These are phyloP conservation scores for Phoxinus phoxinus DNA, from an alignment of 2,113 vertebrate genomes.

Conservation along the genomic window DNA sequence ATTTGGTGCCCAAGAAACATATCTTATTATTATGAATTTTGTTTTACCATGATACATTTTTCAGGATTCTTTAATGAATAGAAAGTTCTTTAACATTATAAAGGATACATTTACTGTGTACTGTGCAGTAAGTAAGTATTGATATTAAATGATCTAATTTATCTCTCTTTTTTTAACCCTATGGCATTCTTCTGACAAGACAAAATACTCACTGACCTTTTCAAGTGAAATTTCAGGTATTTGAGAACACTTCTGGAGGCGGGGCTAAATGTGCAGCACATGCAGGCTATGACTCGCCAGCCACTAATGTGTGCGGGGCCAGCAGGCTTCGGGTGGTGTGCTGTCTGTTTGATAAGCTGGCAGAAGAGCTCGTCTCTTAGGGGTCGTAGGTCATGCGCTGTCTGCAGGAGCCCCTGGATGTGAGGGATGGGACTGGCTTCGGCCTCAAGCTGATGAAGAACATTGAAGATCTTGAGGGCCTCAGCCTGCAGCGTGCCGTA, in stretches of 20 bases:
- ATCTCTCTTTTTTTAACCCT: background rate
- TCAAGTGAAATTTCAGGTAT: slow-evolving; percentile 96
- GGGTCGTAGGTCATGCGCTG: slow-evolving; percentile 87
- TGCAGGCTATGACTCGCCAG: slow-evolving; percentile 91
- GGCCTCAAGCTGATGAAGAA: slow-evolving; percentile 92
- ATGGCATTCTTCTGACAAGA: background rate
- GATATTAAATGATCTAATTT: background rate
- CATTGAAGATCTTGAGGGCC: slow-evolving; percentile 92
- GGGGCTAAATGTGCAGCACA: slow-evolving; percentile 87
- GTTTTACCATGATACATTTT: background rate
- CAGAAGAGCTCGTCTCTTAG: slow-evolving; percentile 95
- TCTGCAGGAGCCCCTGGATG: slow-evolving; percentile 91
- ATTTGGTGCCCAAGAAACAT: background rate
- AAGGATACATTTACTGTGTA: background rate
- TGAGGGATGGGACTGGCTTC: slow-evolving; percentile 86
- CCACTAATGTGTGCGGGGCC: slow-evolving; percentile 82
- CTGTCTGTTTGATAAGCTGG: slow-evolving; percentile 96
- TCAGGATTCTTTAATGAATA: background rate
- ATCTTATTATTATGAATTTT: background rate
- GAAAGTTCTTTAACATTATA: background rate
- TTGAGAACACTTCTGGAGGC: slow-evolving; percentile 87
- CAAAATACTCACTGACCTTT: slow-evolving; percentile 76
- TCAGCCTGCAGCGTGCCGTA: slow-evolving; percentile 93
- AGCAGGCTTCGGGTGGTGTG: slow-evolving; percentile 81
- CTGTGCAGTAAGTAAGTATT: background rate